Evolutionary conservation across 1,140 invertebrate species (phyloP).

Genomic region (Hydropsyche tenuis): DNA sequence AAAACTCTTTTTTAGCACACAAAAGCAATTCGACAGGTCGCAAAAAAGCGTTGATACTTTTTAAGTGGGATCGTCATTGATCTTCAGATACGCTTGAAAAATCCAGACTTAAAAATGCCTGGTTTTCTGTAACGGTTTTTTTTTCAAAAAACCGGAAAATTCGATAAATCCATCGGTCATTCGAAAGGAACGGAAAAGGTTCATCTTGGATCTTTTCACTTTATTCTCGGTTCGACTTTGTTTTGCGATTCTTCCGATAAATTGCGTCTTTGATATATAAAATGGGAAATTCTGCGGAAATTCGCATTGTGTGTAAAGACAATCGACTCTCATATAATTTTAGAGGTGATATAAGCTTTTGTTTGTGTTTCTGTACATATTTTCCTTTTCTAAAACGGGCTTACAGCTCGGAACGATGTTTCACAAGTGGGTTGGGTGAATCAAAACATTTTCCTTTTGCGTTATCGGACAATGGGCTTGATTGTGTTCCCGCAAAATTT

Average conservation of each 20-base stretch:
- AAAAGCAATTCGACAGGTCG: too few relatives aligned
- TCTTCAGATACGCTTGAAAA: not conserved
- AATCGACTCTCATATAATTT: too few relatives aligned
- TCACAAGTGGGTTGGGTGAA: not conserved
- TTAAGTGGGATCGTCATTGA: constrained; percentile 15
- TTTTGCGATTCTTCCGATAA: not conserved
- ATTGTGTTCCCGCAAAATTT: not conserved
- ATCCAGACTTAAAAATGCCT: too few relatives aligned
- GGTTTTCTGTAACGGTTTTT: too few relatives aligned
- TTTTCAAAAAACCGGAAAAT: not conserved
- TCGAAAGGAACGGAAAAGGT: not conserved
- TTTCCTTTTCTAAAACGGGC: too few relatives aligned
- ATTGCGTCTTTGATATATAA: too few relatives aligned
- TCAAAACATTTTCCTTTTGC: constrained; percentile 1
- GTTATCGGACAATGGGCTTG: constrained; percentile 4
- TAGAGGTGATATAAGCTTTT: too few relatives aligned
- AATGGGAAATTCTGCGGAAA: too few relatives aligned
- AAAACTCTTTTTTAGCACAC: too few relatives aligned
- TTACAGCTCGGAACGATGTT: too few relatives aligned
- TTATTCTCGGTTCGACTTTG: constrained; percentile 11
- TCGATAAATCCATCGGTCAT: constrained; percentile 7
- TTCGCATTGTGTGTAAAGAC: too few relatives aligned
- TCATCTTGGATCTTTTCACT: not conserved
- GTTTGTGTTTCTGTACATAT: too few relatives aligned
- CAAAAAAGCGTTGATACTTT: not conserved